Percentiles rank a stretch among this genome's conserved stretches.
phyloP scores from a whole-genome alignment of 2,888 invertebrate genomes.

The Bugulina stolonifera region DNA sequence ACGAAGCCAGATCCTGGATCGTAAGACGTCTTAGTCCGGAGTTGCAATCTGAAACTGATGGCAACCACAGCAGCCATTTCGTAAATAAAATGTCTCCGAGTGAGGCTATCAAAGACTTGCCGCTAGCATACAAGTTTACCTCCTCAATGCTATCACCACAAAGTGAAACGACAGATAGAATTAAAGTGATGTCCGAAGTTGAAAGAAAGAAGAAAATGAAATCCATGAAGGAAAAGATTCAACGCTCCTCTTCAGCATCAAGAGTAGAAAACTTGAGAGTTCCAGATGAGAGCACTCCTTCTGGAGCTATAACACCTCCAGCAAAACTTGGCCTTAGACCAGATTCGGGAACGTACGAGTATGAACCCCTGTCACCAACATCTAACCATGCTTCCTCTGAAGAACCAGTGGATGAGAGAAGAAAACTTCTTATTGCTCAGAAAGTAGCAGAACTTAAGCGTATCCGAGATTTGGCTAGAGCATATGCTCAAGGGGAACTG shows the following conservation, averaged over 20 bases:
- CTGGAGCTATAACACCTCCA: not conserved
- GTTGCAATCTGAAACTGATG: not conserved
- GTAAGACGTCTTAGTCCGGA: not conserved
- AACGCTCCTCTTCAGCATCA: conserved; percentile 14
- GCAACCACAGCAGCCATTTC: not conserved
- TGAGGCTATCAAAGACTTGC: not conserved
- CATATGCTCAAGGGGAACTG: not conserved
- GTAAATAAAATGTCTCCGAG: not conserved
- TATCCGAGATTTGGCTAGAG: conserved; percentile 5
- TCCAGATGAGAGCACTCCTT: no score
- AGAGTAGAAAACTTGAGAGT: not conserved
- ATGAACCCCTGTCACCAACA: no score
- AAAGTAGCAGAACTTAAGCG: not conserved
- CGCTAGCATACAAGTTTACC: not conserved
- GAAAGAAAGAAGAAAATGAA: conserved; percentile 20
- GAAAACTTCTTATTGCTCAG: not conserved
- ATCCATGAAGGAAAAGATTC: conserved; percentile 1
- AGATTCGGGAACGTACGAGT: no score
- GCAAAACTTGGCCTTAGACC: not conserved
- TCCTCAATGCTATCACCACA: conserved; percentile 22
- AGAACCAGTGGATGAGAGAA: not conserved
- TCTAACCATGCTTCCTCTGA: not conserved
- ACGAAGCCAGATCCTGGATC: not conserved
- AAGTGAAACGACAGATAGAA: not conserved
- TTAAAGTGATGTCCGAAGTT: conserved; percentile 9